Evolutionary conservation across 2,797 vertebrate genomes (phyloP), one percentile per base, ranked within the genome.

Genomic region (Setipinna tenuifilis): DNA sequence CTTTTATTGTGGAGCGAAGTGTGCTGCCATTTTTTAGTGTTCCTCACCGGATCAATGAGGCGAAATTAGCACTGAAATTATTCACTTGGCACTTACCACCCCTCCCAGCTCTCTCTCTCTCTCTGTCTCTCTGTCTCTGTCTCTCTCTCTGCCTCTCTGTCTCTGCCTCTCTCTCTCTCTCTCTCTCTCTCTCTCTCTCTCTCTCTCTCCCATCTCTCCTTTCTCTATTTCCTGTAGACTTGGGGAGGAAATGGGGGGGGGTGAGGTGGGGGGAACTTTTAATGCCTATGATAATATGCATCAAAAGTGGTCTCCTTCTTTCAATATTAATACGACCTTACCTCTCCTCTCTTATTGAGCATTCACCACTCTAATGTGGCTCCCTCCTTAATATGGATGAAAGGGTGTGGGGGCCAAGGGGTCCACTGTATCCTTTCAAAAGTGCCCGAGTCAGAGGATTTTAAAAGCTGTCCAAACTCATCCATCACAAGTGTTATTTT

Each of bases 351-450:
- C 25, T 78, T 16, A 75, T 75, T 75, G 68, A 75, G 68, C 68
- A 75, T 75, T 75, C 28, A 17, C 68, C 68, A 25, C 28, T 54
- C 25, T 25, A 31, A 84, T 78, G 57, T 44, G 71, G 68, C 68
- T 35, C 50, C 50, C 68, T 84, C 14, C 65, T 35, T 78, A 84
- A 78, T 84, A 84, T 78, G 65, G 75, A 84, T 84, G 68, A 78
- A 84, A 44, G 65, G 50, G 12, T 78, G 10, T 21, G 0, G 68
- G 65, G 50, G 48, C 1, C 44, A 59, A 17, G 54, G 65, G 54
- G 35, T 19, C 78, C 50, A 81, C 71, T 48, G 46, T 54, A 54
- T 59, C 35, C 31, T 84, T 28, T 46, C 41, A 65, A 62, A 62
- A 81, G 50, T 84, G 28, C 68, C 25, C 9, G 23, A 84, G 83